These are phyloP conservation scores for Camponotus vicinus DNA, from an alignment of 1,140 invertebrate genomes.

Conservation along the genomic window DNA sequence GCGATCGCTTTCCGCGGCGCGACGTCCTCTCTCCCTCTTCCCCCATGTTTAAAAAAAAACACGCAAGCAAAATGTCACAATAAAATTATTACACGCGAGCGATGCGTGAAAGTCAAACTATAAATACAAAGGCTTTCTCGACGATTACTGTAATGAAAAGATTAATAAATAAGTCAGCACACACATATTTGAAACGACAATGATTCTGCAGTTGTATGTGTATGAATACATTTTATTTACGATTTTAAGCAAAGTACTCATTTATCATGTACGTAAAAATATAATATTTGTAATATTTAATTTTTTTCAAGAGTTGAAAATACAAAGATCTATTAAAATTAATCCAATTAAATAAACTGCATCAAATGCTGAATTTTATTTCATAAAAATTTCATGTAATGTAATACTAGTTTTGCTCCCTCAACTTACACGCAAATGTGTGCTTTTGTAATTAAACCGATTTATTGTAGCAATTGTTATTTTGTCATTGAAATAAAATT, in stretches of 20 bases:
- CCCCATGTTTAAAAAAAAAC: conserved; percentile 34
- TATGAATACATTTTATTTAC: no score
- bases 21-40: not conserved
- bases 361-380: not conserved
- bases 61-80: conserved; percentile 54
- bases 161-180: not conserved
- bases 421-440: not conserved
- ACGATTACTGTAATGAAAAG: conserved; percentile 19
- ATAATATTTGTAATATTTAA: not conserved
- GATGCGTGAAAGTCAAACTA: not conserved
- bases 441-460: not conserved
- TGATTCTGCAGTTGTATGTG: not conserved
- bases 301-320: not conserved
- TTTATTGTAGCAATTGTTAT: not conserved
- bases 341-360: not conserved
- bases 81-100: conserved; percentile 52
- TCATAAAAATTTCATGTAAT: not conserved
- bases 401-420: not conserved
- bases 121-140: not conserved
- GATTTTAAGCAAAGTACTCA: not conserved
- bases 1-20: conserved; percentile 44
- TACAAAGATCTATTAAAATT: not conserved
- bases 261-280: not conserved
- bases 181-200: not conserved
- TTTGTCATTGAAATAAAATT: not conserved